These are phyloP conservation scores for Actinia equina DNA, from an alignment of 64 coral and sea anemone species.

Conservation along the genomic window DNA sequence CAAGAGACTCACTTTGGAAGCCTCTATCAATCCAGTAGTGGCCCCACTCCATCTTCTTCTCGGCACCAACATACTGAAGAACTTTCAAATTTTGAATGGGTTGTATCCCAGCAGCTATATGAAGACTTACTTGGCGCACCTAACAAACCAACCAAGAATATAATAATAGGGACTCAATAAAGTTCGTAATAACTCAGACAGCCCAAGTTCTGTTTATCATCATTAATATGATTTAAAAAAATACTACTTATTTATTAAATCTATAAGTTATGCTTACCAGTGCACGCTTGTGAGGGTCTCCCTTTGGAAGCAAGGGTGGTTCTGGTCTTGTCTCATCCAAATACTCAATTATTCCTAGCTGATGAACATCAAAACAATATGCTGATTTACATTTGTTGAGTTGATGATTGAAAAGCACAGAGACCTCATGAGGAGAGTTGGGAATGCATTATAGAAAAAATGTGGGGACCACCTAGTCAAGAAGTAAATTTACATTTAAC, in stretches of 20 bases:
- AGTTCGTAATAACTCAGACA: neutral
- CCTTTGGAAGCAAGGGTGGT: constrained; percentile 68
- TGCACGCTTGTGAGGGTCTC: constrained; percentile 73
- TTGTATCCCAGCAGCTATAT: constrained; percentile 79
- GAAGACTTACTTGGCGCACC: constrained; percentile 66
- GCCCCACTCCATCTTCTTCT: constrained; percentile 90
- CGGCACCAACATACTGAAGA: constrained; percentile 74
- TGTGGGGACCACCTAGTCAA: too few relatives aligned
- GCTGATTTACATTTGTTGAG: too few relatives aligned
- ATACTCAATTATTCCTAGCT: constrained; percentile 94
- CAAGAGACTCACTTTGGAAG: constrained; percentile 53
- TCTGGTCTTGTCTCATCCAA: constrained; percentile 98
- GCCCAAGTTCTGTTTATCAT: neutral
- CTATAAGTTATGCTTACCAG: constrained; percentile 34
- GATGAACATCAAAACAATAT: neutral
- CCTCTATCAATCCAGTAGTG: constrained; percentile 86
- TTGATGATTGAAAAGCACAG: too few relatives aligned
- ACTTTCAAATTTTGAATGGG: constrained; percentile 88
- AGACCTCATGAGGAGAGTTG: too few relatives aligned
- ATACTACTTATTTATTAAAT: neutral
- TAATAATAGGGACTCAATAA: neutral
- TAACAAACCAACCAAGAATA: constrained; percentile 1
- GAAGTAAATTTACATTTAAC: too few relatives aligned
- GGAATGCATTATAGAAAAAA: too few relatives aligned
- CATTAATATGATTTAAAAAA: too few relatives aligned